Percentiles rank a stretch among this genome's conserved stretches.
Evolutionary conservation across 2,888 invertebrate genomes (phyloP).

Genomic region (Dynastes grantii): DNA sequence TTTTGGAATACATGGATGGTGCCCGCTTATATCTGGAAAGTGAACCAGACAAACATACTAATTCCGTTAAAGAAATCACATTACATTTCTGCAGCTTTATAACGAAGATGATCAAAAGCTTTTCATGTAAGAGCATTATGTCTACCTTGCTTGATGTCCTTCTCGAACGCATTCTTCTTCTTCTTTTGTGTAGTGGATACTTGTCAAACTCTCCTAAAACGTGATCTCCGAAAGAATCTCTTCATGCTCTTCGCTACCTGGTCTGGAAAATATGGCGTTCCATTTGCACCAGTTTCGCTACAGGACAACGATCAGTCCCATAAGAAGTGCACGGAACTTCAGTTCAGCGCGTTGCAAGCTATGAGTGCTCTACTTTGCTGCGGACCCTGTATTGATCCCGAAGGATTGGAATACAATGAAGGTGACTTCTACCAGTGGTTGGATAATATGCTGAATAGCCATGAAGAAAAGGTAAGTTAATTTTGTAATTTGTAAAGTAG

Average conservation of each 20-base stretch:
- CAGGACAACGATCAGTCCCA: slow-evolving; percentile 59
- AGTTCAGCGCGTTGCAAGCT: slow-evolving; percentile 79
- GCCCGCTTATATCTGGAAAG: slow-evolving; percentile 92
- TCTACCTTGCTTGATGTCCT: slow-evolving; percentile 19
- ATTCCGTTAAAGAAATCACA: slow-evolving; percentile 90
- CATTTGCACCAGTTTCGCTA: slow-evolving; percentile 69
- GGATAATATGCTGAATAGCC: slow-evolving; percentile 89
- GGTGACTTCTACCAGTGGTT: slow-evolving; percentile 96
- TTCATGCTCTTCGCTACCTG: slow-evolving; percentile 95
- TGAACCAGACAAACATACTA: slow-evolving; percentile 94
- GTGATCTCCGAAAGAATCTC: slow-evolving; percentile 88
- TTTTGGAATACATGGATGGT: slow-evolving; percentile 97
- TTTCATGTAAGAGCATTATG: slow-evolving; percentile 81
- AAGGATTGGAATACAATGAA: slow-evolving; percentile 87
- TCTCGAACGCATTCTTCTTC: neutral
- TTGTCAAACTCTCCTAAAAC: slow-evolving; percentile 87
- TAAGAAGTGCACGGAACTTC: slow-evolving; percentile 70
- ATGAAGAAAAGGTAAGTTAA: slow-evolving; percentile 84
- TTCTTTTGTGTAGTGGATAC: slow-evolving; percentile 82
- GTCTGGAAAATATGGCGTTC: slow-evolving; percentile 90
- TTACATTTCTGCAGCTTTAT: slow-evolving; percentile 96
- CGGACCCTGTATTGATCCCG: slow-evolving; percentile 93
- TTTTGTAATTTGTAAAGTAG: slow-evolving; percentile 20
- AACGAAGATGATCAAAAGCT: slow-evolving; percentile 93
- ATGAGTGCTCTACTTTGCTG: slow-evolving; percentile 97